phyloP scores from a whole-genome alignment of 35 echinoderm and acorn worm species.

The Ophioderma brevispina region DNA sequence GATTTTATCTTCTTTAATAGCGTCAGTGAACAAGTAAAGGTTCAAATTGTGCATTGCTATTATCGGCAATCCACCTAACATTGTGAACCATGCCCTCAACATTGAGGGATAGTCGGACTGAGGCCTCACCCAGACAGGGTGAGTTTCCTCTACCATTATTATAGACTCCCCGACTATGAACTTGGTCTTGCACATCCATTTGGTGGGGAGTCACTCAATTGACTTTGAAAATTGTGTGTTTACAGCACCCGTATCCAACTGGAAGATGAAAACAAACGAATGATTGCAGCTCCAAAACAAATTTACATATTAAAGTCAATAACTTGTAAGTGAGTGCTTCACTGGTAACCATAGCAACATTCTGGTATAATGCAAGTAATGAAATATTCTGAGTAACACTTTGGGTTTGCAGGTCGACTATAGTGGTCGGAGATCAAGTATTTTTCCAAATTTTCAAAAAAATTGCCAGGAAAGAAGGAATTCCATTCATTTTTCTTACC shows the following conservation, averaged over 20 bases:
- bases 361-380: no score
- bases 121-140: background rate
- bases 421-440: no score
- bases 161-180: background rate
- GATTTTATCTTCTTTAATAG: no score
- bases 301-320: slow-evolving; percentile 94
- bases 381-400: no score
- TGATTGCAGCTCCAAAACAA: slow-evolving; percentile 96
- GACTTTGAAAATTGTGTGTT: background rate
- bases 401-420: no score
- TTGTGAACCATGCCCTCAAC: background rate
- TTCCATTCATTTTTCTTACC: no score
- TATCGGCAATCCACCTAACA: background rate
- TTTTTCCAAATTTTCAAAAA: no score
- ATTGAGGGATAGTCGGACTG: no score
- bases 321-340: slow-evolving; percentile 97
- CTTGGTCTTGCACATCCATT: background rate
- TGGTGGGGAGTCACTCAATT: background rate
- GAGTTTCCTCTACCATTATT: background rate
- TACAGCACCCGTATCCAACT: slow-evolving; percentile 96
- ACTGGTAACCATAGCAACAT: no score
- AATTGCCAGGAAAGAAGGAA: no score
- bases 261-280: slow-evolving; percentile 98
- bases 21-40: no score
- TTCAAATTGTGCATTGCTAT: background rate